phyloP scores from a whole-genome alignment of 2,113 vertebrate species.

The Butastur rufipennis region DNA sequence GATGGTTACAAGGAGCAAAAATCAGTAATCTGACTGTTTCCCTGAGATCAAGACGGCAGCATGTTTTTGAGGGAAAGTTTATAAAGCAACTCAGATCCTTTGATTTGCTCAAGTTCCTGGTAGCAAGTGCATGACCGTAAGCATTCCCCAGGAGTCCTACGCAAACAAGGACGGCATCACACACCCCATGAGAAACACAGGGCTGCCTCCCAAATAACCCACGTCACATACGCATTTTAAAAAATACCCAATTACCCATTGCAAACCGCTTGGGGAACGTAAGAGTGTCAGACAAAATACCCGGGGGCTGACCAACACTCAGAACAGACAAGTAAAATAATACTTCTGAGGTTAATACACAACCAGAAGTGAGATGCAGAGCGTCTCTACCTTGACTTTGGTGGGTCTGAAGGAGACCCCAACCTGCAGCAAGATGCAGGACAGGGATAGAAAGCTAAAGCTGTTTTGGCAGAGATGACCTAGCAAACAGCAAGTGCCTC shows the following conservation, averaged over 20 bases:
- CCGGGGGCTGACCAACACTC: neutral
- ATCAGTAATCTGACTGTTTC: neutral
- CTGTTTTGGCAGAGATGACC: neutral
- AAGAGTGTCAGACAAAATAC: neutral
- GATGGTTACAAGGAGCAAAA: neutral
- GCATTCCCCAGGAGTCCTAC: neutral
- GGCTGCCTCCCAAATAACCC: neutral
- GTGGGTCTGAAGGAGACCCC: neutral
- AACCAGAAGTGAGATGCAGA: neutral
- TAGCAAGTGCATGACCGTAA: rapidly evolving
- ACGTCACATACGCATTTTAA: rapidly evolving
- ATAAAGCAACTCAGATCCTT: neutral
- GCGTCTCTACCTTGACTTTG: rapidly evolving
- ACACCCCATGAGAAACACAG: neutral
- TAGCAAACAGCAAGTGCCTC: neutral
- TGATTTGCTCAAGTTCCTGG: neutral
- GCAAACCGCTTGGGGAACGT: neutral
- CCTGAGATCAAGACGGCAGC: neutral
- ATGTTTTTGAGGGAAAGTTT: neutral
- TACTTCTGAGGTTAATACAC: neutral
- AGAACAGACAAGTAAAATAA: rapidly evolving
- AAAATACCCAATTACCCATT: neutral
- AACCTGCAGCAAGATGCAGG: neutral
- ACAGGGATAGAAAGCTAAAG: neutral
- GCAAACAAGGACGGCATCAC: neutral